Percentiles rank a stretch among this genome's conserved stretches.
These are phyloP conservation scores for Holacanthella duospinosa DNA, from an alignment of 2,888 invertebrate genomes.

Conservation along the genomic window DNA sequence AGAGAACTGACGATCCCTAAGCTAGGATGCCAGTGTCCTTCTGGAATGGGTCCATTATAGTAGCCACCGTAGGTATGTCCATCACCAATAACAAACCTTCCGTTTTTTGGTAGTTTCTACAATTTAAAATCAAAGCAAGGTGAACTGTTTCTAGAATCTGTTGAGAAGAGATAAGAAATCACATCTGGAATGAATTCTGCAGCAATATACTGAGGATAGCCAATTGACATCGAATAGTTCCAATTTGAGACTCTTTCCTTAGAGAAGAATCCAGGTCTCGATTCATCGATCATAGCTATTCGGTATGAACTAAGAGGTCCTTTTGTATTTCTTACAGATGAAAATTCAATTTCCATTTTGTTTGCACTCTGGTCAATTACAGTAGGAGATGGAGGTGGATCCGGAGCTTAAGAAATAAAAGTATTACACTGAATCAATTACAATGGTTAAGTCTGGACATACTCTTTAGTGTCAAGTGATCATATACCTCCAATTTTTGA, in stretches of 20 bases:
- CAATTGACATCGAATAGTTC: constrained; percentile 55
- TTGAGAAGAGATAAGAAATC: background rate
- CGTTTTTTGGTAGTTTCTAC: constrained; percentile 22
- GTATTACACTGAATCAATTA: background rate
- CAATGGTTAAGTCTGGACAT: too few relatives aligned
- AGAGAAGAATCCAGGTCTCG: constrained; percentile 48
- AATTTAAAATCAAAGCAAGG: background rate
- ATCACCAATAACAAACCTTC: constrained; percentile 65
- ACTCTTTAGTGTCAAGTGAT: background rate
- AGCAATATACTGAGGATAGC: constrained; percentile 67
- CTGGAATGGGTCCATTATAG: constrained; percentile 62
- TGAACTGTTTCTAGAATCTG: background rate
- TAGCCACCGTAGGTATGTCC: constrained; percentile 60
- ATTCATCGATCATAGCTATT: constrained; percentile 60
- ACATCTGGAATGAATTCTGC: constrained; percentile 61
- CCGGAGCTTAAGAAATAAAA: constrained; percentile 50
- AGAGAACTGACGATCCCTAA: constrained; percentile 60
- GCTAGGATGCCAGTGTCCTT: constrained; percentile 55
- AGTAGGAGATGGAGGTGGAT: constrained; percentile 55
- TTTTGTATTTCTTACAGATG: constrained; percentile 59
- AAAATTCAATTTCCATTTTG: constrained; percentile 56
- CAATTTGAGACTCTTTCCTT: constrained; percentile 54
- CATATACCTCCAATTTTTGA: constrained; percentile 56
- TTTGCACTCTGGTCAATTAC: constrained; percentile 53
- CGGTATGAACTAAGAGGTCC: constrained; percentile 68